These are phyloP conservation scores for Hetaerina americana DNA, from an alignment of 1,140 invertebrate genomes.

Conservation along the genomic window DNA sequence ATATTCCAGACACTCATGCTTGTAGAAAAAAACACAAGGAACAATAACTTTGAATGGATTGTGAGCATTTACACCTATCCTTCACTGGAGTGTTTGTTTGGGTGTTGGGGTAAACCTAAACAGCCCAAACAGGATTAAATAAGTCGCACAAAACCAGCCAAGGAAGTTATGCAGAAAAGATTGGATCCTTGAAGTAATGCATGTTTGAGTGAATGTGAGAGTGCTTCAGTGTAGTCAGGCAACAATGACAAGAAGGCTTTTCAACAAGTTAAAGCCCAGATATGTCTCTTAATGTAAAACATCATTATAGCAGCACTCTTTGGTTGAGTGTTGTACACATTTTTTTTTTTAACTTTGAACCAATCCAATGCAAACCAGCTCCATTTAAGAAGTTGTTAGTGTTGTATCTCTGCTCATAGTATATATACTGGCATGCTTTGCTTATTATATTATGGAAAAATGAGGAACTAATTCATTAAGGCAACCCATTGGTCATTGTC, in stretches of 20 bases:
- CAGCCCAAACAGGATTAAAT: not conserved
- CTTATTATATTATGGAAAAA: not conserved
- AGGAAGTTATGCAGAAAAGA: not conserved
- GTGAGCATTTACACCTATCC: too few species aligned
- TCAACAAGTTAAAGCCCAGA: too few species aligned
- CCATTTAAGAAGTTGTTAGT: not conserved
- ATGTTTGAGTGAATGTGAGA: not conserved
- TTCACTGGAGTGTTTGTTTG: too few species aligned
- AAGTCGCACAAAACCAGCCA: not conserved
- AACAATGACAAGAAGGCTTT: too few species aligned
- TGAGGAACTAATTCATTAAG: not conserved
- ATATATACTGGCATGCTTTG: not conserved
- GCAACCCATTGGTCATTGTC: not conserved
- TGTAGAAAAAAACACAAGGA: not conserved
- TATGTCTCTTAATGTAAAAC: too few species aligned
- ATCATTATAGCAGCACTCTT: too few species aligned
- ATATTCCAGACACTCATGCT: not conserved
- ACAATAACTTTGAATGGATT: not conserved
- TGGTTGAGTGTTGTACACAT: too few species aligned
- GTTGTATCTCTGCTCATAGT: not conserved
- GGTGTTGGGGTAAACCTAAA: too few species aligned
- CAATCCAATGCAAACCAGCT: too few species aligned
- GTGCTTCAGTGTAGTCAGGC: not conserved
- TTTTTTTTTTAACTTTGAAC: too few species aligned
- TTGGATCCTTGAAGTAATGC: not conserved